Conservation (phyloP, 1,140 invertebrate genomes). For the Ceratitis capitata region DNA sequence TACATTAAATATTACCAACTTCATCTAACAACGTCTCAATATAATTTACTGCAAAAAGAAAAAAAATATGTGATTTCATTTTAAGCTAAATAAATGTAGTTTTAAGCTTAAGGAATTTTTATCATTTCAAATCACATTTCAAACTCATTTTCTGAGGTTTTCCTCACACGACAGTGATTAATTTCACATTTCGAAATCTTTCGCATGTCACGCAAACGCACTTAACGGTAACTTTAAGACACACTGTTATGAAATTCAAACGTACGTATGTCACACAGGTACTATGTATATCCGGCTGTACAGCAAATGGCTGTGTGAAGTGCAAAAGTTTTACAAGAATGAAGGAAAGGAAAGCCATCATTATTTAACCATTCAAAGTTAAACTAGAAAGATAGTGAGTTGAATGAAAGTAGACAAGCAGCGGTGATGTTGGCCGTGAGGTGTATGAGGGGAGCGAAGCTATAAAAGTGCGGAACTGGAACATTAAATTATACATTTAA, state of each 20-base stretch:
- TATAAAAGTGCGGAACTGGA: neutral
- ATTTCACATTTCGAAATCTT: conserved; percentile 5
- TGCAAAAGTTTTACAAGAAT: neutral
- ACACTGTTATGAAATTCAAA: neutral
- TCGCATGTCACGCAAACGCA: neutral
- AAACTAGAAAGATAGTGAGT: conserved; percentile 1
- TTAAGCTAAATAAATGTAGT: neutral
- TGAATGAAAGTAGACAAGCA: neutral
- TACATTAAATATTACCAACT: no score
- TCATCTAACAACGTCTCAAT: no score
- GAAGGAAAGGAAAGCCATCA: neutral
- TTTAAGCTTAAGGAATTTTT: neutral
- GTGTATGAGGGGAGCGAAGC: neutral
- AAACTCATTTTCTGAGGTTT: neutral
- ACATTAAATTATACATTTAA: neutral
- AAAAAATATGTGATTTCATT: no score
- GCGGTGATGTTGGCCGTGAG: neutral
- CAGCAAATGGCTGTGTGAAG: neutral
- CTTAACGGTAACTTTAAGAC: neutral
- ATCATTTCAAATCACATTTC: neutral
- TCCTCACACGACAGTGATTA: conserved; percentile 11
- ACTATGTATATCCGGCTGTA: neutral
- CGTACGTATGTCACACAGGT: neutral
- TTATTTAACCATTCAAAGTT: conserved; percentile 12
- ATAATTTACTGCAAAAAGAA: no score